Conservation (phyloP, 2,113 vertebrate species). For the Glaucomys volans region DNA sequence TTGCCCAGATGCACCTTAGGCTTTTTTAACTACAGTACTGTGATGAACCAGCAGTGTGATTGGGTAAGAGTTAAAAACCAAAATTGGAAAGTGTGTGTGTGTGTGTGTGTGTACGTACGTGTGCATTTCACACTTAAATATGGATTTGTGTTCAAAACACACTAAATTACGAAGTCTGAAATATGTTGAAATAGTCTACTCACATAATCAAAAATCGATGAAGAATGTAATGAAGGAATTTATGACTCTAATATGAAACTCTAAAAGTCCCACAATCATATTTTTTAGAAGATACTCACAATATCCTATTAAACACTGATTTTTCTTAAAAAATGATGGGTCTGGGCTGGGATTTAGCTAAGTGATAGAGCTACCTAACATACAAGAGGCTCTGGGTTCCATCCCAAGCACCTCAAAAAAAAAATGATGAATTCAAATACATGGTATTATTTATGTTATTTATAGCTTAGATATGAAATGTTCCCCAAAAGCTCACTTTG, state of each 20-base stretch:
- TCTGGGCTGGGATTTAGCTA: too few species aligned
- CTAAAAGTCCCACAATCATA: background rate
- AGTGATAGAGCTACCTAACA: too few species aligned
- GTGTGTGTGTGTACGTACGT: background rate
- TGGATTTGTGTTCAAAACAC: background rate
- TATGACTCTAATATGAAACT: background rate
- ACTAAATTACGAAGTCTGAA: constrained; percentile 14
- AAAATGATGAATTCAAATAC: background rate
- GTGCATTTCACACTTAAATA: background rate
- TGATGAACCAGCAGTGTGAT: background rate
- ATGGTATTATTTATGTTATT: background rate
- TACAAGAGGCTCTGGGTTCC: too few species aligned
- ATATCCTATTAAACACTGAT: background rate
- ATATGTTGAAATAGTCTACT: background rate
- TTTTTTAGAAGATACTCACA: constrained; percentile 36
- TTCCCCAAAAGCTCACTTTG: too few species aligned
- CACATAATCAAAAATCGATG: constrained; percentile 39
- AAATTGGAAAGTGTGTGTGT: background rate
- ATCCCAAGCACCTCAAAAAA: too few species aligned
- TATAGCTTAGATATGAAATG: too few species aligned
- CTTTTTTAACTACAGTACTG: background rate
- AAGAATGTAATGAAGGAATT: background rate
- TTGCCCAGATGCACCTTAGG: background rate
- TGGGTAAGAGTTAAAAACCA: background rate
- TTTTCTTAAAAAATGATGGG: constrained; percentile 8